Evolutionary conservation across 92 coral and sea anemone species (phyloP).

Genomic region (Paragorgia papillata): DNA sequence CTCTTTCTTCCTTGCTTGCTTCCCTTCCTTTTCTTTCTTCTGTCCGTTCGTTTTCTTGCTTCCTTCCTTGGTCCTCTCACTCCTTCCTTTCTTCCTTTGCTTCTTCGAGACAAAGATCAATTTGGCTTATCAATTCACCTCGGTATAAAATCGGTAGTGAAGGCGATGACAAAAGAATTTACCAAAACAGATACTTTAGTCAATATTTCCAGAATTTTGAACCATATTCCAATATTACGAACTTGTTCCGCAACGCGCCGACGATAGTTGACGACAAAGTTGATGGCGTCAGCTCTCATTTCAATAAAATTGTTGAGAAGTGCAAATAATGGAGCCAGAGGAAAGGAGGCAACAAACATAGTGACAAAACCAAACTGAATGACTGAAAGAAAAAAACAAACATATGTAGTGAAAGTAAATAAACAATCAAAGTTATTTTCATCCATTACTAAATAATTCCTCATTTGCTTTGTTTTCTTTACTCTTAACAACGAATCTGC

Average conservation of each 20-base stretch:
- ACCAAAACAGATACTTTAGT: slow-evolving; percentile 80
- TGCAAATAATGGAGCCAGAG: slow-evolving; percentile 96
- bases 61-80: no score
- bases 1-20: no score
- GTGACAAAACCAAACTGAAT: slow-evolving; percentile 98
- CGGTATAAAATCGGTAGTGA: slow-evolving; percentile 94
- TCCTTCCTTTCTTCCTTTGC: no score
- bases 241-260: slow-evolving; percentile 93
- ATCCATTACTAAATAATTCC: no score
- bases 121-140: no score
- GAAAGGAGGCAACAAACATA: slow-evolving; percentile 97
- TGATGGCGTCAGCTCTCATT: slow-evolving; percentile 89
- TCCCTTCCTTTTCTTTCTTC: no score
- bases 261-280: slow-evolving; percentile 91
- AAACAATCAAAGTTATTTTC: no score
- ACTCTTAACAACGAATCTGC: no score
- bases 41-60: no score
- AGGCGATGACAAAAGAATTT: slow-evolving; percentile 93
- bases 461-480: no score
- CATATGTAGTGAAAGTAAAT: no score
- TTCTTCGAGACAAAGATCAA: no score
- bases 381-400: slow-evolving; percentile 49
- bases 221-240: slow-evolving; percentile 87
- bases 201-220: slow-evolving; percentile 72
- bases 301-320: slow-evolving; percentile 91